Percentiles rank a stretch among this genome's conserved stretches.
These are phyloP conservation scores for Trichonephila clavata DNA, from an alignment of 1,140 invertebrate genomes.

Conservation along the genomic window DNA sequence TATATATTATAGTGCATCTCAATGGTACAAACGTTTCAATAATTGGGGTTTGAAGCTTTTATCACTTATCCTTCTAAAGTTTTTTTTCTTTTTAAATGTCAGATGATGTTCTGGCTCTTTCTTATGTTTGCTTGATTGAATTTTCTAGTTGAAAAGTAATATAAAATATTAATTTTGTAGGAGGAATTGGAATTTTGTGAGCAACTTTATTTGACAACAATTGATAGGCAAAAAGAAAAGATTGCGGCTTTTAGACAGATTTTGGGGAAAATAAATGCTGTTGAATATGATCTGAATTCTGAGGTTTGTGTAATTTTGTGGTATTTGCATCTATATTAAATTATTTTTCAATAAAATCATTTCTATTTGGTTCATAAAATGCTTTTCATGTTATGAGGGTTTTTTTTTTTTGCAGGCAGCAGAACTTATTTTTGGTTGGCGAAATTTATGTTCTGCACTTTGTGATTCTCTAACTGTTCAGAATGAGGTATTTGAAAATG, in stretches of 20 bases:
- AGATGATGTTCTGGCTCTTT: no score
- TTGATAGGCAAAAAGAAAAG: constrained; percentile 24
- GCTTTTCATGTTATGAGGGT: background rate
- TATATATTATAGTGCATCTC: no score
- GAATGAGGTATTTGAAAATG: background rate
- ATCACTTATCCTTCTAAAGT: no score
- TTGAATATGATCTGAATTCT: background rate
- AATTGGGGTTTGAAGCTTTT: no score
- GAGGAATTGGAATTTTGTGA: constrained; percentile 4
- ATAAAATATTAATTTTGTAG: background rate
- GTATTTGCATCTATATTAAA: no score
- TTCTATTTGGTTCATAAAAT: no score
- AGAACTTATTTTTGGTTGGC: constrained; percentile 4
- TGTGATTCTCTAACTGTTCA: background rate
- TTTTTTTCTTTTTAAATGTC: no score
- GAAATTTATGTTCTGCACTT: background rate
- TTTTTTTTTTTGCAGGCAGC: background rate
- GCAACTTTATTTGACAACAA: background rate
- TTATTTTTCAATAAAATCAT: background rate
- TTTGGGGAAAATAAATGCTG: background rate
- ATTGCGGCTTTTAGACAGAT: background rate
- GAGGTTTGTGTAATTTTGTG: background rate
- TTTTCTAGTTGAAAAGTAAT: no score
- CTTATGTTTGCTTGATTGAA: no score
- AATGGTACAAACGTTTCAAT: no score